Evolutionary conservation across 2,113 vertebrate genomes (phyloP).

Genomic region (Periophthalmus modestus): DNA sequence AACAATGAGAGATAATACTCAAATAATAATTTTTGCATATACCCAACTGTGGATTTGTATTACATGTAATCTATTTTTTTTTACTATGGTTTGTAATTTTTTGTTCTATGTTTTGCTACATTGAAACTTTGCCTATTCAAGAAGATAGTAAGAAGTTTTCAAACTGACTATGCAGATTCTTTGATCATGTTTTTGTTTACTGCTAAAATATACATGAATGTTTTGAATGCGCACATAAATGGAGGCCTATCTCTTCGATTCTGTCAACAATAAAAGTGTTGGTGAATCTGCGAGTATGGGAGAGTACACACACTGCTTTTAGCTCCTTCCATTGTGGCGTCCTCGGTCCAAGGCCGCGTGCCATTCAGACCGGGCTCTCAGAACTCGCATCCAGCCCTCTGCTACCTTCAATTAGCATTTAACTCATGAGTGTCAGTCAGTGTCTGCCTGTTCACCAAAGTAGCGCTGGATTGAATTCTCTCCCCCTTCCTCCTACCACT

Average conservation of each 20-base stretch:
- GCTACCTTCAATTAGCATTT: slow-evolving; percentile 76
- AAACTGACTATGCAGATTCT: neutral
- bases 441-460: slow-evolving; percentile 47
- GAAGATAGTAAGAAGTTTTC: neutral
- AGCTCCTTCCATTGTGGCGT: slow-evolving; percentile 62
- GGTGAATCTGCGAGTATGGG: slow-evolving; percentile 19
- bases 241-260: slow-evolving; percentile 23
- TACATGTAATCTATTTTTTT: neutral
- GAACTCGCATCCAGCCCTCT: slow-evolving; percentile 63
- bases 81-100: neutral
- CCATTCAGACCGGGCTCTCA: slow-evolving; percentile 67
- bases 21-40: too few species aligned
- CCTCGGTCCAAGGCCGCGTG: slow-evolving; percentile 66
- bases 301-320: slow-evolving; percentile 48
- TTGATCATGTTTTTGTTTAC: slow-evolving; percentile 7
- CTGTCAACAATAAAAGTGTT: slow-evolving; percentile 32
- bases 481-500: slow-evolving; percentile 10
- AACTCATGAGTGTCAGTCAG: slow-evolving; percentile 75
- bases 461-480: slow-evolving; percentile 52
- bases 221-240: slow-evolving; percentile 2
- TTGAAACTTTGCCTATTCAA: neutral
- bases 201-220: slow-evolving; percentile 5
- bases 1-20: too few species aligned
- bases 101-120: neutral
- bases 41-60: too few species aligned